phyloP scores from a whole-genome alignment of 1,140 invertebrate genomes.

The Pseudachorutes palmiensis region DNA sequence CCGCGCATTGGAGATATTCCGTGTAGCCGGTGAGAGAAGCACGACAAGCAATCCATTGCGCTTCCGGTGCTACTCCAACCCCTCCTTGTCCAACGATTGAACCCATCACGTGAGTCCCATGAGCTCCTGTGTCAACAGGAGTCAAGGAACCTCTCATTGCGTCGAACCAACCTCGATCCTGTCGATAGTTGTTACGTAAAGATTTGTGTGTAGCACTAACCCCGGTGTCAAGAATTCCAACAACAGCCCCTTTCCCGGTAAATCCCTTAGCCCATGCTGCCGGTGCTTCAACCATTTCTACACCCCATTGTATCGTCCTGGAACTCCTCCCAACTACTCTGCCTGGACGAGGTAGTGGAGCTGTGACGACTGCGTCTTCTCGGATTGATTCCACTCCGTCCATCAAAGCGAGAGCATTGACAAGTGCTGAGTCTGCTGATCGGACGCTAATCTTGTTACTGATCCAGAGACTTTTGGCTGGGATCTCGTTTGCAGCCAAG shows the following conservation, averaged over 20 bases:
- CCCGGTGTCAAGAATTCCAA: conserved; percentile 1
- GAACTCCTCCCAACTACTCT: neutral
- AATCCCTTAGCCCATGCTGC: neutral
- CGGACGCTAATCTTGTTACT: neutral
- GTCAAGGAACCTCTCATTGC: neutral
- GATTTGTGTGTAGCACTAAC: conserved; percentile 20
- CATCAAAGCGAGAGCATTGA: neutral
- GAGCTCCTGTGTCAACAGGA: conserved; percentile 14
- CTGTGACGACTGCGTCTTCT: neutral
- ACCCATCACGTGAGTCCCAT: conserved; percentile 15
- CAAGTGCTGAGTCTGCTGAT: neutral
- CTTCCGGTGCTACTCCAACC: conserved; percentile 3
- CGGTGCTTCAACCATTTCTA: neutral
- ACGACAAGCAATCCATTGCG: conserved; percentile 14
- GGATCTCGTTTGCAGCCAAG: no score
- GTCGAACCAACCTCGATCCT: conserved; percentile 12
- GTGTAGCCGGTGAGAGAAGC: neutral
- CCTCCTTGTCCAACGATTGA: neutral
- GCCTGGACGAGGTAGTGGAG: neutral
- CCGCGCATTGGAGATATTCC: neutral
- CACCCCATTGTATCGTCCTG: neutral
- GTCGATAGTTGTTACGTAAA: neutral
- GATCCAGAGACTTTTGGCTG: neutral
- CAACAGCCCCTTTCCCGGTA: neutral
- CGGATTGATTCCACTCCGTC: neutral